phyloP scores from a whole-genome alignment of 2,113 vertebrate species.

The Xenopus laevis region DNA sequence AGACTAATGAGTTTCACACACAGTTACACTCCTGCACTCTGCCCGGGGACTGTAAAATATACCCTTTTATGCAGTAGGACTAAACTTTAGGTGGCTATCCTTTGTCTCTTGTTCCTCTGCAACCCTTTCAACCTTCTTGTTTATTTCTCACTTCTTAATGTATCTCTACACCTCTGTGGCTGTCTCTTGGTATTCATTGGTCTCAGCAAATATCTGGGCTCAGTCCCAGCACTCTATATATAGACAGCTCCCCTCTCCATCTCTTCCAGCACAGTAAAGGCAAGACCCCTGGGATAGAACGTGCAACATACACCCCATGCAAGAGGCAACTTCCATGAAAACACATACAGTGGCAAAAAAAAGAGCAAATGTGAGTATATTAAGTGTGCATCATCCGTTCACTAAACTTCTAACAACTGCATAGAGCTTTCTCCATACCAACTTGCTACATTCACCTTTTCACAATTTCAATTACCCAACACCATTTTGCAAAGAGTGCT shows the following conservation, averaged over 20 bases:
- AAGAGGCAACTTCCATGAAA: constrained; percentile 10
- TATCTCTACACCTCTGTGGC: constrained; percentile 31
- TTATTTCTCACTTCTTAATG: constrained; percentile 6
- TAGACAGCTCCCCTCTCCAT: constrained; percentile 42
- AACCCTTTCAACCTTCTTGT: neutral
- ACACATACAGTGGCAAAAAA: neutral
- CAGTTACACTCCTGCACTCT: neutral
- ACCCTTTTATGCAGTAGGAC: neutral
- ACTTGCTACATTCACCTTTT: neutral
- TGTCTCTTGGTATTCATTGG: constrained; percentile 42
- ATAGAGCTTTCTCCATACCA: neutral
- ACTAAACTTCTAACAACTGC: neutral
- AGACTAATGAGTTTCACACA: constrained; percentile 27
- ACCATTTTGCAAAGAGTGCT: no score
- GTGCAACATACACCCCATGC: neutral
- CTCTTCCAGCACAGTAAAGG: constrained; percentile 42
- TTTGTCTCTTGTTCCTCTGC: neutral
- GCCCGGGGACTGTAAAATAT: neutral
- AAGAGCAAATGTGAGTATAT: neutral
- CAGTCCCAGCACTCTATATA: constrained; percentile 43
- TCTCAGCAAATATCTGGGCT: constrained; percentile 45
- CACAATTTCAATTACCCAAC: neutral
- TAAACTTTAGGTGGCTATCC: no score
- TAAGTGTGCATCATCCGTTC: neutral
- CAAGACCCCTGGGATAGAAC: constrained; percentile 15